Base-by-base conservation (phyloP, 1,140 invertebrate species). In the Neodiprion lecontei region DNA sequence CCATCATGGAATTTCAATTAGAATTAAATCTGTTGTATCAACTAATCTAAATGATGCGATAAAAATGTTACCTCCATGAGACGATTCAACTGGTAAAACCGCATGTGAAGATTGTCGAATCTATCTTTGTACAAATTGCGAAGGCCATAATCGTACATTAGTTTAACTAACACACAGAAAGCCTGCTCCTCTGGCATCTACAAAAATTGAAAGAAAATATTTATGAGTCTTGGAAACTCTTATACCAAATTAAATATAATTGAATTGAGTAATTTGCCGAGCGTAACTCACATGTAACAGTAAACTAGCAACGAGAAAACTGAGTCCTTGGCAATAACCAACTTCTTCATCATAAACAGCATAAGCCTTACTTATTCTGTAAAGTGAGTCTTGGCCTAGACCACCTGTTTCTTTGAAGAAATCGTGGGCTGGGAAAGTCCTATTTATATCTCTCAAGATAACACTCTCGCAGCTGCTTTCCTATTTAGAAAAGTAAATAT, bases 101-200 rank as follows among this genome's bases (percentile, higher is more conserved):
- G 92, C 86, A 99, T 91, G 83, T 99, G 98, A 1, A 99, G 91
- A 81, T 96, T 96, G 85, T 98, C 97, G 87, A 99, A 99, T 77
- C 97, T 96, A 79, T 98, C 96, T 88, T 97, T 98, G 87, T 98
- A 99, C 47, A 99, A 90, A 88, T 99, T 96, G 72, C 98, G 90
- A 48, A 99, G 88, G 1, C 95, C 94, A 85, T 99, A 99, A 70
- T 97, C 94, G 85, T 97, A 99, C 98, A 99, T 99, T 9, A 99
- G 93, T 81, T 97, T 95, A 1, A 99, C 96, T 65, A 99, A 86
- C 7, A 99, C 94, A 87, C 96, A 97, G 88, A 99, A 99, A 1
- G 98, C 97, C 91, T 99, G 97, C 86, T 99, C 98, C 90, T 99
- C 98, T 0, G 98, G 98, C 97, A 99, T 99, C 96, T 99, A 84